Conservation (phyloP, 2,113 vertebrate genomes). For the Hippotragus niger region DNA sequence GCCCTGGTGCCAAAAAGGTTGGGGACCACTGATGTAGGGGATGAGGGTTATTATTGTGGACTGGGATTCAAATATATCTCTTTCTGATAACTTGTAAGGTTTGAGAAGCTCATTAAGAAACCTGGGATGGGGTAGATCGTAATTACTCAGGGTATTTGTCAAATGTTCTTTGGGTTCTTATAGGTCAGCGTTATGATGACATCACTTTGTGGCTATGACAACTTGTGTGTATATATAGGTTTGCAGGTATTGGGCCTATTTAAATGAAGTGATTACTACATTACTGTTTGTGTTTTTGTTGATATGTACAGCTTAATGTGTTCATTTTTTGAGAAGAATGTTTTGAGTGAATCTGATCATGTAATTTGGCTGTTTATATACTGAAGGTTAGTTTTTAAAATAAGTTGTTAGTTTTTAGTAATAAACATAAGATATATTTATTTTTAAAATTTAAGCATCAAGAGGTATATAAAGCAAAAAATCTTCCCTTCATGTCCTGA, state of each 20-base stretch:
- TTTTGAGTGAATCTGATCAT: not conserved
- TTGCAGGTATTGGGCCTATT: not conserved
- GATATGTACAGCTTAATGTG: not conserved
- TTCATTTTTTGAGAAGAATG: conserved; percentile 6
- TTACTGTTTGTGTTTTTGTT: not conserved
- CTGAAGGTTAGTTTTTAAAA: not conserved
- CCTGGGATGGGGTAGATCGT: not conserved
- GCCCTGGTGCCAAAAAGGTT: not conserved
- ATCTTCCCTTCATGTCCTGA: not conserved
- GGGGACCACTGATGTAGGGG: not conserved
- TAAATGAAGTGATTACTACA: not conserved
- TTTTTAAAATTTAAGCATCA: not conserved
- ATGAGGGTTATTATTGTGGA: not conserved
- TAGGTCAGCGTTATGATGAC: not conserved
- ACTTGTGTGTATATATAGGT: not conserved
- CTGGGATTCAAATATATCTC: not conserved
- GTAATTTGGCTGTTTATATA: conserved; percentile 29
- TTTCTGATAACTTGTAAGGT: not conserved
- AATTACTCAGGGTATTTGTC: not conserved
- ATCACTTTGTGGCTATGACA: not conserved
- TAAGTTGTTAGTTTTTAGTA: conserved; percentile 28
- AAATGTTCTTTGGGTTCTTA: not conserved
- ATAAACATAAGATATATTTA: not conserved
- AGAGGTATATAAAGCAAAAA: not conserved
- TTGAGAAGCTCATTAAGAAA: conserved; percentile 1